phyloP scores from a whole-genome alignment of 2,797 vertebrate genomes.

The Gambelia wislizenii region DNA sequence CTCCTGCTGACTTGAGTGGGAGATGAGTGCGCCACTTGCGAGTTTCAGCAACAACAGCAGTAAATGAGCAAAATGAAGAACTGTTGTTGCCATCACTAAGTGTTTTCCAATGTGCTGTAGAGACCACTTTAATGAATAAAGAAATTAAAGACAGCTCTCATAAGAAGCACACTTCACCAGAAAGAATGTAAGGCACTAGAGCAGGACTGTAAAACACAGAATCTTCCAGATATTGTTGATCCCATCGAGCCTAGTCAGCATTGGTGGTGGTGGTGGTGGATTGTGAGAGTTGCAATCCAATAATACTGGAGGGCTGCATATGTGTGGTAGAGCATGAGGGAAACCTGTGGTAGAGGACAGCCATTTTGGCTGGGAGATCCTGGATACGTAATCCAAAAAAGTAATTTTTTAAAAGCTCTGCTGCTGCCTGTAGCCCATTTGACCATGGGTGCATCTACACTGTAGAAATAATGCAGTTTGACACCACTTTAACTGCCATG shows the following conservation, averaged over 20 bases:
- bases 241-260: not conserved
- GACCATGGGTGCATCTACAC: no score
- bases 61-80: slow-evolving; percentile 27
- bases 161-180: not conserved
- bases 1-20: slow-evolving; percentile 62
- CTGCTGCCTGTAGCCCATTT: not conserved
- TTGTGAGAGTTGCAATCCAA: no score
- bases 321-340: not conserved
- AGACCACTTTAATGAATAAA: not conserved
- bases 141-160: not conserved
- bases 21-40: slow-evolving; percentile 41
- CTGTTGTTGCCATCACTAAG: no score
- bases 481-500: no score
- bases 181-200: not conserved
- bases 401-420: not conserved
- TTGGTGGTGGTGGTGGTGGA: no score
- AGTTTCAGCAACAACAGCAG: slow-evolving; percentile 15
- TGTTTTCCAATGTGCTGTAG: not conserved
- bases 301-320: not conserved
- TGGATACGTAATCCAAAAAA: no score
- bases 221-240: not conserved
- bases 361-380: not conserved
- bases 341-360: no score
- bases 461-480: no score
- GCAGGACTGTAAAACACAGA: no score